phyloP scores from a whole-genome alignment of 1,140 invertebrate genomes.

The Chionoecetes opilio region DNA sequence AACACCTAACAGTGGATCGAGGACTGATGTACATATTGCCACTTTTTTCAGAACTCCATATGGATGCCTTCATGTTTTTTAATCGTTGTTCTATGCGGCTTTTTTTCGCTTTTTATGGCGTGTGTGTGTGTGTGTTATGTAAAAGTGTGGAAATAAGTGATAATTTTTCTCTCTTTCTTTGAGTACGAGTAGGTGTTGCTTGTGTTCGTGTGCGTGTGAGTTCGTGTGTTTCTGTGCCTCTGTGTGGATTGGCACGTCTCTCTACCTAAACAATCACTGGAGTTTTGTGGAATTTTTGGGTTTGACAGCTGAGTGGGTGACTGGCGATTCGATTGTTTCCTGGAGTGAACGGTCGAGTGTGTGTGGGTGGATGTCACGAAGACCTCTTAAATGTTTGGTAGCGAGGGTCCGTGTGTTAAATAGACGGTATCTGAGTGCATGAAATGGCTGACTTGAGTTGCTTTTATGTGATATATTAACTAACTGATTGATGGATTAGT shows the following conservation, averaged over 20 bases:
- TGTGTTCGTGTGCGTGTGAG: neutral
- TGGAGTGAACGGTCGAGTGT: neutral
- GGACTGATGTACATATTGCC: neutral
- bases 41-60: neutral
- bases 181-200: neutral
- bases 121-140: neutral
- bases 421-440: too few relatives aligned
- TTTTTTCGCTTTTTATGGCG: neutral
- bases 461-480: neutral
- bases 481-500: neutral
- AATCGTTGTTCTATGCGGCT: neutral
- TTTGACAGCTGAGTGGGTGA: neutral
- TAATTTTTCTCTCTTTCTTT: neutral
- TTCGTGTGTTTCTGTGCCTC: neutral
- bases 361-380: neutral
- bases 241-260: neutral
- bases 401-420: neutral
- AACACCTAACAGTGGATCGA: neutral
- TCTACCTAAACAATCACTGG: neutral
- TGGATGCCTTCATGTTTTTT: neutral
- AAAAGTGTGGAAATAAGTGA: neutral
- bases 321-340: constrained; percentile 14
- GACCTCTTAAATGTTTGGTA: neutral
- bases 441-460: neutral
- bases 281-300: neutral